Evolutionary conservation across 2,888 invertebrate genomes (phyloP).

Genomic region (Drosophila pegasa): DNA sequence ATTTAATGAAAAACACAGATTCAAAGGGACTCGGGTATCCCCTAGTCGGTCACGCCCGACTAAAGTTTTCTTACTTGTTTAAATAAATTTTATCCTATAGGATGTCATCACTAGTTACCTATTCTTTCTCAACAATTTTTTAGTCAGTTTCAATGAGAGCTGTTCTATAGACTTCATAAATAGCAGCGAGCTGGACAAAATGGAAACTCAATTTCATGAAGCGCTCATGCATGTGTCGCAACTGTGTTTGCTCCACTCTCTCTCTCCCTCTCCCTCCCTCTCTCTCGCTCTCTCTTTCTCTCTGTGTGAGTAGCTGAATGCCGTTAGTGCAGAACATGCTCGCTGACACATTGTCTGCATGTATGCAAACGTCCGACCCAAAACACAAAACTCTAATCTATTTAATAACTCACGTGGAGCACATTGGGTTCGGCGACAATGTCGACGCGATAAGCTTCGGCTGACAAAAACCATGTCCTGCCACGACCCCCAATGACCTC

Average conservation of each 20-base stretch:
- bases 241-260: background rate
- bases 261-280: background rate
- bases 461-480: conserved; percentile 28
- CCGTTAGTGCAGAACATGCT: conserved; percentile 33
- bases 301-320: conserved; percentile 6
- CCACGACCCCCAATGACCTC: background rate
- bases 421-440: conserved; percentile 49
- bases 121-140: background rate
- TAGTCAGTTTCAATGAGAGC: conserved; percentile 9
- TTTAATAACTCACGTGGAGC: conserved; percentile 73
- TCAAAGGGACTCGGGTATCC: no score
- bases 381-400: conserved; percentile 71
- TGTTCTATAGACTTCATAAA: conserved; percentile 19
- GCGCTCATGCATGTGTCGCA: conserved; percentile 54
- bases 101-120: no score
- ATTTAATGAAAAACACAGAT: no score
- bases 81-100: no score
- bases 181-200: conserved; percentile 43
- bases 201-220: conserved; percentile 64
- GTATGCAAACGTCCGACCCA: conserved; percentile 37
- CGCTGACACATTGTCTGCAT: conserved; percentile 47
- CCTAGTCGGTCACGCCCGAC: no score
- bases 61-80: no score
- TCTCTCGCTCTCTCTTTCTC: background rate
- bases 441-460: conserved; percentile 64